Percentiles rank a stretch among this genome's conserved stretches.
phyloP scores from a whole-genome alignment of 2,888 invertebrate species.

The Cryptosula pallasiana region DNA sequence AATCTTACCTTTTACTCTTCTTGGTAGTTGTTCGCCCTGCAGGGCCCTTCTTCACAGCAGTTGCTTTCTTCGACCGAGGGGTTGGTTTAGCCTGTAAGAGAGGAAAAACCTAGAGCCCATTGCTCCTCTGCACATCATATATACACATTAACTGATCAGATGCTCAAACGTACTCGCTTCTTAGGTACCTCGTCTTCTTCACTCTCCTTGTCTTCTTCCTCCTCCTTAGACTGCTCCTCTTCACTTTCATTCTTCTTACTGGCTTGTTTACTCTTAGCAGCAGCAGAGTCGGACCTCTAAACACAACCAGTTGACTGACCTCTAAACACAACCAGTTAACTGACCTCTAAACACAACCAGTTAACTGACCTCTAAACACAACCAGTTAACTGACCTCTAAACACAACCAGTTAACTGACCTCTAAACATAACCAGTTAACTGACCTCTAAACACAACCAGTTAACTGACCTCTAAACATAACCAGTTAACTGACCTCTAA shows the following conservation, averaged over 20 bases:
- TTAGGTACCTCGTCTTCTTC: slow-evolving; percentile 11
- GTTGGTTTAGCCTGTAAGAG: neutral
- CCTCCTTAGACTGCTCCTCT: neutral
- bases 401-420: too few relatives aligned
- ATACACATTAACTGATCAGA: neutral
- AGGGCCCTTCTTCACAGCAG: neutral
- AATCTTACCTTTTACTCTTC: neutral
- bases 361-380: too few relatives aligned
- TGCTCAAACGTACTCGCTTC: neutral
- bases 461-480: too few relatives aligned
- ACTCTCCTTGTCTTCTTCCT: neutral
- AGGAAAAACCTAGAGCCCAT: too few relatives aligned
- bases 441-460: too few relatives aligned
- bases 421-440: too few relatives aligned
- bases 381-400: too few relatives aligned
- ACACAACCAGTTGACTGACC: too few relatives aligned
- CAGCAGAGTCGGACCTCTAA: neutral
- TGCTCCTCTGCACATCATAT: neutral
- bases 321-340: too few relatives aligned
- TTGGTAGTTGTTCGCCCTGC: neutral
- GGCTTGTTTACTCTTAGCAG: neutral
- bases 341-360: too few relatives aligned
- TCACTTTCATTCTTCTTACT: neutral
- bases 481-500: too few relatives aligned
- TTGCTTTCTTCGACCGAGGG: neutral